These are phyloP conservation scores for Zoanthus gigantus DNA, from an alignment of 92 coral and sea anemone genomes.

Conservation along the genomic window DNA sequence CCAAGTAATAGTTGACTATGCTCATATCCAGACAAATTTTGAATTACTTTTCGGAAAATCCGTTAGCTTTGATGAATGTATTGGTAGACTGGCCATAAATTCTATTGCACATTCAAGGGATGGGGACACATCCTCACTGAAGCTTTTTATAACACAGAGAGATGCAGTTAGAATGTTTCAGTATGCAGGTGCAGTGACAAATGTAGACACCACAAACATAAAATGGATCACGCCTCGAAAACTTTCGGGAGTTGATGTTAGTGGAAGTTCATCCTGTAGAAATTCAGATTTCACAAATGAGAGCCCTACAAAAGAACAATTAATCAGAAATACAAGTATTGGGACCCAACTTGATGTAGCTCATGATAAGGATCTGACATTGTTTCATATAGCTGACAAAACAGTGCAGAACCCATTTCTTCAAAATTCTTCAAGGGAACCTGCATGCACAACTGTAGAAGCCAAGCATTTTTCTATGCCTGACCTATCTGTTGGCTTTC, in stretches of 20 bases:
- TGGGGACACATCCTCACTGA: not conserved
- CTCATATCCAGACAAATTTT: slow-evolving; percentile 65
- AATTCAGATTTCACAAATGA: not conserved
- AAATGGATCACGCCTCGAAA: slow-evolving; percentile 68
- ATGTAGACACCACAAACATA: slow-evolving; percentile 52
- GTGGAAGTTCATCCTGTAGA: not conserved
- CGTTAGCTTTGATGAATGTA: slow-evolving; percentile 48
- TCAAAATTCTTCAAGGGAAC: not conserved
- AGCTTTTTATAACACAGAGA: slow-evolving; percentile 61
- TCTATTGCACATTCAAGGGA: slow-evolving; percentile 40
- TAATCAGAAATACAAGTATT: not conserved
- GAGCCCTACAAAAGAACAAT: not conserved
- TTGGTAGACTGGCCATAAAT: slow-evolving; percentile 39
- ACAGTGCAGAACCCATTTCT: not conserved
- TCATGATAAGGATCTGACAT: not conserved
- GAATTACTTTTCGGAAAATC: slow-evolving; percentile 63
- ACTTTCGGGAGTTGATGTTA: slow-evolving; percentile 30
- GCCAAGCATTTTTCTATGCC: not conserved
- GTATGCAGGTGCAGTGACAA: slow-evolving; percentile 72
- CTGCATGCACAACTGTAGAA: not conserved
- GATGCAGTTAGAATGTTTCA: slow-evolving; percentile 73
- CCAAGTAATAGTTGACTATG: slow-evolving; percentile 61
- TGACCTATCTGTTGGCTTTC: not conserved
- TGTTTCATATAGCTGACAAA: not conserved
- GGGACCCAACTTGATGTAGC: not conserved